Conservation (phyloP, 2,113 vertebrate species). For the Gadus macrocephalus region DNA sequence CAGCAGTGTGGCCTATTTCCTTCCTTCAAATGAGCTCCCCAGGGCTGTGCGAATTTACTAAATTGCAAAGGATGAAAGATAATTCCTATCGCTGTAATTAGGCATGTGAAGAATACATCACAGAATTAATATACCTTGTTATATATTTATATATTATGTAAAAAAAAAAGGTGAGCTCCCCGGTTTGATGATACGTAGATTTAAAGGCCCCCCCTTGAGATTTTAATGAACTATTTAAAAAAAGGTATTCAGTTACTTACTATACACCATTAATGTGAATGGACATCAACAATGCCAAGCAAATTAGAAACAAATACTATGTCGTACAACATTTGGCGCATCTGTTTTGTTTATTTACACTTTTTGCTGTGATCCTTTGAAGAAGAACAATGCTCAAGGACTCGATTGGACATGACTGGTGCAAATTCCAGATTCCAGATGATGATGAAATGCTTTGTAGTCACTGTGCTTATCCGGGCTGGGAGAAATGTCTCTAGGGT, state of each 20-base stretch:
- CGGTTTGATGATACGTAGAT: slow-evolving; percentile 74
- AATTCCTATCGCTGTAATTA: slow-evolving; percentile 72
- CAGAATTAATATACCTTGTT: slow-evolving; percentile 68
- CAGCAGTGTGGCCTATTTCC: slow-evolving; percentile 69
- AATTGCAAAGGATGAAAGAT: slow-evolving; percentile 69
- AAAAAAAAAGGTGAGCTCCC: slow-evolving; percentile 21
- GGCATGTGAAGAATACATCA: slow-evolving; percentile 69
- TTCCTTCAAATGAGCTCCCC: slow-evolving; percentile 69
- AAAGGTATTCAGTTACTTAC: slow-evolving; percentile 37
- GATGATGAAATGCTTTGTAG: slow-evolving; percentile 24
- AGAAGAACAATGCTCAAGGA: slow-evolving; percentile 62
- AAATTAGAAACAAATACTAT: slow-evolving; percentile 61
- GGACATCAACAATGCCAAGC: slow-evolving; percentile 48
- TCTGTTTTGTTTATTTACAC: slow-evolving; percentile 30
- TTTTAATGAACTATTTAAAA: slow-evolving; percentile 62
- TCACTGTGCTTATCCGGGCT: slow-evolving; percentile 15
- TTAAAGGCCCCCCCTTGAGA: slow-evolving; percentile 63
- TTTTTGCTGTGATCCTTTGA: slow-evolving; percentile 44
- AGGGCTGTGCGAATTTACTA: slow-evolving; percentile 64
- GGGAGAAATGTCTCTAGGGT: slow-evolving; percentile 12
- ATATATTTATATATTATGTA: slow-evolving; percentile 52
- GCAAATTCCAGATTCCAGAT: slow-evolving; percentile 15
- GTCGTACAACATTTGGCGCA: slow-evolving; percentile 49
- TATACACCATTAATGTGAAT: slow-evolving; percentile 43
- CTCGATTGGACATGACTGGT: slow-evolving; percentile 58